phyloP scores from a whole-genome alignment of 2,113 vertebrate genomes.

The Rutilus rutilus region DNA sequence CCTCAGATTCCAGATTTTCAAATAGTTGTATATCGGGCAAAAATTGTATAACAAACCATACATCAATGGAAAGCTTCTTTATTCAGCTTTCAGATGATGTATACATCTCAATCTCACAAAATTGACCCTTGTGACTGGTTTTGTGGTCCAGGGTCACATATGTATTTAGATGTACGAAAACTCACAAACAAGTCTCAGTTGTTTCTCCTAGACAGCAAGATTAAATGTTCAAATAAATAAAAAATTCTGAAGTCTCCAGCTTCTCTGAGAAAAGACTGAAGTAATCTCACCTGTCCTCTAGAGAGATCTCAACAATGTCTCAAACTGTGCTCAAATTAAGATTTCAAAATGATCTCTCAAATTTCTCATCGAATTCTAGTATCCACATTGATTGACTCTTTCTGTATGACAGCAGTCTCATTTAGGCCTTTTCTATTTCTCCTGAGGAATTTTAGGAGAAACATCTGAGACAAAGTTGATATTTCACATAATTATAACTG shows the following conservation, averaged over 20 bases:
- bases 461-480: background rate
- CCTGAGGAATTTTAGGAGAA: background rate
- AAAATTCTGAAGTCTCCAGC: background rate
- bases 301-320: background rate
- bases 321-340: background rate
- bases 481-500: background rate
- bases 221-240: background rate
- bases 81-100: too few species aligned
- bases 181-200: background rate
- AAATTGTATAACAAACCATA: too few species aligned
- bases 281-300: background rate
- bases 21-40: too few species aligned
- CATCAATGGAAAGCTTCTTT: too few species aligned
- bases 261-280: background rate
- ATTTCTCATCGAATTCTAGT: background rate
- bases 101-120: too few species aligned
- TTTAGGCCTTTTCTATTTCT: background rate
- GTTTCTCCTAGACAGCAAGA: background rate
- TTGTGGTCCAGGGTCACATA: too few species aligned
- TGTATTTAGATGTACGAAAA: background rate
- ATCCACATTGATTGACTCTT: background rate
- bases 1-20: too few species aligned
- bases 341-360: background rate
- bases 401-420: background rate
- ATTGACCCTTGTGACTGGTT: too few species aligned